Base-by-base conservation (phyloP, 2,113 vertebrate genomes). In the Tyrannus savana region DNA sequence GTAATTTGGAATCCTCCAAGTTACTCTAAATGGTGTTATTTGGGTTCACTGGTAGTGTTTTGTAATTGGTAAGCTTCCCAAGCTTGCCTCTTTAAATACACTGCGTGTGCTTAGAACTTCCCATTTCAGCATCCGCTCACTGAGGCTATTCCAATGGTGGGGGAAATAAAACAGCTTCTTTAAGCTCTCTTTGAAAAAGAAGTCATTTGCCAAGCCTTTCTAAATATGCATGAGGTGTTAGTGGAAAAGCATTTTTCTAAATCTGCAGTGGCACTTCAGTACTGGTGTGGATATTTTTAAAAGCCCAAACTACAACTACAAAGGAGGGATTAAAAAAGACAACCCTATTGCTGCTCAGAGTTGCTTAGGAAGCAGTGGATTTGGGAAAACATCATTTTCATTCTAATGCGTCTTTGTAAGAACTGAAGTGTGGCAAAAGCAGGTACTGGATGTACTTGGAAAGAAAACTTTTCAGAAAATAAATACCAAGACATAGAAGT, bases 211-310 rank as follows among this genome's bases (percentile, higher is more conserved):
- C 90, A 88, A 93, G 33, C 7, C 1, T 87, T 87, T 87, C 78
- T 96, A 91, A 96, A 71, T 93, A 74, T 59, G 67, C 41, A 55
- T 80, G 67, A 79, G 14, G 21, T 73, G 37, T 60, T 91, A 66
- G 67, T 87, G 56, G 59, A 59, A 83, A 66, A 93, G 59, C 46
- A 55, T 73, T 93, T 95, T 91, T 83, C 71, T 87, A 88, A 90
- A 77, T 19, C 30, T 83, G 37, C 58, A 47, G 44, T 55, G 33
- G 46, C 30, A 42, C 50, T 79, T 84, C 1, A 78, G 4, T 74
- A 55, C 46, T 93, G 69, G 1, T 2, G 23, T 63, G 91, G 55
- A 12, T 90, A 46, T 63, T 81, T 95, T 92, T 89, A 27, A 77
- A 95, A 93, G 50, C 19, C 30, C 12, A 30, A 86, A 47, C 62